Conservation (phyloP, 2,797 vertebrate genomes). For the Myotis myotis region DNA sequence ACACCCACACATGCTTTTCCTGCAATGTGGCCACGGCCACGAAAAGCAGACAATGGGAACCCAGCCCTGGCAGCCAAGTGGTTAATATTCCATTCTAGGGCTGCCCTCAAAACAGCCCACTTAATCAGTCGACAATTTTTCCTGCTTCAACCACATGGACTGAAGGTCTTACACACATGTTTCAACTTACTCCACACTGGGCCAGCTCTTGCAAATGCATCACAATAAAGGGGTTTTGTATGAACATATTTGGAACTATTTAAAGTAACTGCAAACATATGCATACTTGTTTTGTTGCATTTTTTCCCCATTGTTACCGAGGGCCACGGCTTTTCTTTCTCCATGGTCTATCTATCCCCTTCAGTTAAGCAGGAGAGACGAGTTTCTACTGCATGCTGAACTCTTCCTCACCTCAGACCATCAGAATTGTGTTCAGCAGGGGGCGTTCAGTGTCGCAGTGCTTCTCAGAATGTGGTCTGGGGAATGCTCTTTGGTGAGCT, state of each 20-base stretch:
- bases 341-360: not conserved
- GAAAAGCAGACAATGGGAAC: not conserved
- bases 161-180: constrained; percentile 47
- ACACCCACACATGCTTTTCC: not conserved
- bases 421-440: not conserved
- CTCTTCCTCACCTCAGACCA: not conserved
- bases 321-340: not conserved
- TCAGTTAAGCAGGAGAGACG: not conserved
- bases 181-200: constrained; percentile 61
- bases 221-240: constrained; percentile 49
- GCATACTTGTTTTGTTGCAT: constrained; percentile 33
- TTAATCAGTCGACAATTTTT: constrained; percentile 57
- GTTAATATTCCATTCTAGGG: not conserved
- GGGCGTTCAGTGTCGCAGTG: not conserved
- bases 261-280: constrained; percentile 70
- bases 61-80: not conserved
- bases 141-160: not conserved
- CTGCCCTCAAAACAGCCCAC: not conserved
- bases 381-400: constrained; percentile 5
- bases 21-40: not conserved
- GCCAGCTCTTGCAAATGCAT: constrained; percentile 37
- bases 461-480: not conserved
- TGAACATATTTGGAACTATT: constrained; percentile 58
- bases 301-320: not conserved
- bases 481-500: not conserved